phyloP scores from a whole-genome alignment of 2,888 invertebrate genomes.

The Diaprepes abbreviatus region DNA sequence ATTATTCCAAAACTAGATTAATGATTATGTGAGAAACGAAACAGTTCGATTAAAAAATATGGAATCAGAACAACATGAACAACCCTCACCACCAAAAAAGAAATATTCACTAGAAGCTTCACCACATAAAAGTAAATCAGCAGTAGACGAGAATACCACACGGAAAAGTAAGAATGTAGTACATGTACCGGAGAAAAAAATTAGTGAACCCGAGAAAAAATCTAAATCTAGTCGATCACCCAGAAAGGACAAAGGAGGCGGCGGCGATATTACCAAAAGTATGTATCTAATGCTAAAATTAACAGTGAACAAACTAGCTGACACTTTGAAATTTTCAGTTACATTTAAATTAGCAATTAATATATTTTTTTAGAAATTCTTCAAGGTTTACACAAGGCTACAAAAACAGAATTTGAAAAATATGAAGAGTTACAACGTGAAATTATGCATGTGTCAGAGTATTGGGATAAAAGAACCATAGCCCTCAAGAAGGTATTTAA shows the following conservation, averaged over 20 bases:
- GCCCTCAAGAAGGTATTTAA: conserved; percentile 53
- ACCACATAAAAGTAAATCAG: conserved; percentile 6
- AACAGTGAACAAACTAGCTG: too few species aligned
- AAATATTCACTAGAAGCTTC: too few species aligned
- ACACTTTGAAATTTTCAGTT: too few species aligned
- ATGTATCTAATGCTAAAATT: background rate
- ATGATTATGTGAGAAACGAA: conserved; percentile 52
- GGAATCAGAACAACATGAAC: too few species aligned
- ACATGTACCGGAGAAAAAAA: conserved; percentile 30
- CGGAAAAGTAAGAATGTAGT: background rate
- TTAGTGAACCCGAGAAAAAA: conserved; percentile 31
- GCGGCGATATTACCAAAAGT: conserved; percentile 14
- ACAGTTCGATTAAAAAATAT: conserved; percentile 37
- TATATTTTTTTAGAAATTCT: conserved; percentile 29
- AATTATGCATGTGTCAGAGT: conserved; percentile 56
- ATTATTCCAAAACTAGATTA: conserved; percentile 9
- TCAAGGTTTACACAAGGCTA: conserved; percentile 18
- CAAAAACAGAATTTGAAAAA: conserved; percentile 53
- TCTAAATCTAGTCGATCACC: conserved; percentile 38
- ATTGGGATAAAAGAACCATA: conserved; percentile 58
- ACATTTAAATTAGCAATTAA: too few species aligned
- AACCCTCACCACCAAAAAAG: too few species aligned
- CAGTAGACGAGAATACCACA: background rate
- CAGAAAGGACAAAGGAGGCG: background rate
- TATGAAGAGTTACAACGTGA: conserved; percentile 53